Percentiles rank a stretch among this genome's conserved stretches.
These are phyloP conservation scores for Zosterops japonicus DNA, from an alignment of 2,113 vertebrate genomes.

Conservation along the genomic window DNA sequence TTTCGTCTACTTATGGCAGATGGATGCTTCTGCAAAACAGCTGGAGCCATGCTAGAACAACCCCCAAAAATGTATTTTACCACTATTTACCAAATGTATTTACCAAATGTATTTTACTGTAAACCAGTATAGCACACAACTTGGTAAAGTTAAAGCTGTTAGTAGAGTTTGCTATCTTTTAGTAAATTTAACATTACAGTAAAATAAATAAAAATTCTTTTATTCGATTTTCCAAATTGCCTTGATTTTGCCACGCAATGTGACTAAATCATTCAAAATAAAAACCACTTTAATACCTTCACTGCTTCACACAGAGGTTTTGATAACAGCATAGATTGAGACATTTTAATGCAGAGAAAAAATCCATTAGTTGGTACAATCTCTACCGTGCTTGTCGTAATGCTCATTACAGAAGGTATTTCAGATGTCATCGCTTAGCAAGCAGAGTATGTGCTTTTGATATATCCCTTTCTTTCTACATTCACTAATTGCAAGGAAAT, in stretches of 20 bases:
- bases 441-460: constrained; percentile 17
- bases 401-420: constrained; percentile 38
- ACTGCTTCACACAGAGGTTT: neutral
- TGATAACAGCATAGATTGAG: neutral
- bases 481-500: constrained; percentile 50
- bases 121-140: neutral
- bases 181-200: neutral
- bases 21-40: neutral
- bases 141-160: neutral
- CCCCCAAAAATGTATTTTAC: neutral
- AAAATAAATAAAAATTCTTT: neutral
- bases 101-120: neutral
- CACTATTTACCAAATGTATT: too few species aligned
- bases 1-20: neutral
- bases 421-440: neutral
- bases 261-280: neutral
- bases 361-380: neutral
- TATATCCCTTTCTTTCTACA: neutral
- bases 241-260: neutral
- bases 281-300: neutral
- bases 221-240: neutral
- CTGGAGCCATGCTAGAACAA: neutral
- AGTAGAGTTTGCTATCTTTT: neutral
- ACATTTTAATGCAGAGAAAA: neutral
- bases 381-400: neutral